Percentiles rank a stretch among this genome's conserved stretches.
Conservation (phyloP, 2,797 vertebrate species). For the Crax fasciolata region DNA sequence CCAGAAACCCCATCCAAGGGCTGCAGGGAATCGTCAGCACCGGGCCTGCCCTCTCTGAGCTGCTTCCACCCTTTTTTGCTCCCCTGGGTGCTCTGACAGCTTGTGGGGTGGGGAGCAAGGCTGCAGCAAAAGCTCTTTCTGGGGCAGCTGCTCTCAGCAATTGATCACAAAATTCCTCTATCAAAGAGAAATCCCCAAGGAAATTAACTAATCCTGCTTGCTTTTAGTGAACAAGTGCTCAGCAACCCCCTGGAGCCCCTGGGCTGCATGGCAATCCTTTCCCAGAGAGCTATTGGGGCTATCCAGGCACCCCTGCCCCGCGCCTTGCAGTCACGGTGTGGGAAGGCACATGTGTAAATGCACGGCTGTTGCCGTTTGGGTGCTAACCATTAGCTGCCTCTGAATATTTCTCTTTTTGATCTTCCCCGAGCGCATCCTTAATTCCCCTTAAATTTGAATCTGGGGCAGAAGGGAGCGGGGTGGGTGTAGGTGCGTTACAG, state of each 20-base stretch:
- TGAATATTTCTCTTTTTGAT: conserved; percentile 57
- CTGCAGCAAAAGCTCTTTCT: too few relatives aligned
- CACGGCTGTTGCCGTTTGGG: conserved; percentile 14
- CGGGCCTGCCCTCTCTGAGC: too few relatives aligned
- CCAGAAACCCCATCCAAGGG: not conserved
- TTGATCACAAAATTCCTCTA: accelerated
- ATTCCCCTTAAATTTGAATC: conserved; percentile 61
- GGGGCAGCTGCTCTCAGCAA: not conserved
- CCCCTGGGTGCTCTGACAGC: not conserved
- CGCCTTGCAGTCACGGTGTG: not conserved
- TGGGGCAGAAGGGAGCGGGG: conserved; percentile 22
- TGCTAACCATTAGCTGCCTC: not conserved
- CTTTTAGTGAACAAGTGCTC: not conserved
- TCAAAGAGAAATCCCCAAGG: not conserved
- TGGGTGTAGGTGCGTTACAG: not conserved
- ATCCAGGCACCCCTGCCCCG: not conserved
- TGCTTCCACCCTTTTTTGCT: not conserved
- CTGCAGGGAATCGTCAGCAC: not conserved
- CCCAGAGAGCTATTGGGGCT: not conserved
- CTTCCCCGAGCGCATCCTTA: conserved; percentile 11
- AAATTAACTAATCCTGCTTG: not conserved
- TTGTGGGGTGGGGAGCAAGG: not conserved
- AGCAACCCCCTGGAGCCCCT: not conserved
- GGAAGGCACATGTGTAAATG: not conserved
- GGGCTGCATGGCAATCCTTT: not conserved